Evolutionary conservation across 2,113 vertebrate genomes (phyloP), one percentile per base, ranked within the genome.

Genomic region (Thalassoma bifasciatum): DNA sequence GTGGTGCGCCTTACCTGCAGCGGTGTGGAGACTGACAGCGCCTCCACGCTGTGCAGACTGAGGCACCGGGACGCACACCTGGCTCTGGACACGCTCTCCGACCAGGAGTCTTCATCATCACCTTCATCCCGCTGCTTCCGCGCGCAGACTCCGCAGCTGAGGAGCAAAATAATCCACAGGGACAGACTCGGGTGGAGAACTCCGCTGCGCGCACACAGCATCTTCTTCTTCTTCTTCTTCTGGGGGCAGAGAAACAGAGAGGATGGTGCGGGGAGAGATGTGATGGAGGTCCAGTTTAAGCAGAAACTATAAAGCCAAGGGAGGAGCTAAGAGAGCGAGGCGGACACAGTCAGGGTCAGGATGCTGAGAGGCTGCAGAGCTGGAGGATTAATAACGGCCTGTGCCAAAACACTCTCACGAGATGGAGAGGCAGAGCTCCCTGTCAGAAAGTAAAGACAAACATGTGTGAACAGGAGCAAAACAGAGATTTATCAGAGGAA

Each of bases 41-140:
- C 62, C 1, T 61, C 61, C 0, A 95, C 95, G 82, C 94, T 93
- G 92, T 96, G 95, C 75, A 98, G 86, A 72, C 95, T 95, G 54
- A 98, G 95, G 89, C 96, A 98, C 83, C 96, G 93, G 82, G 96
- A 94, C 54, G 94, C 90, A 82, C 96, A 98, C 89, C 95, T 91
- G 66, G 95, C 96, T 66, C 92, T 84, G 80, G 85, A 92, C 13
- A 95, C 82, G 36, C 92, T 92, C 68, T 87, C 85, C 68, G 89
- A 88, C 87, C 83, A 83, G 47, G 88, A 83, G 66, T 94, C 94
- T 5, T 95, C 95, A 75, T 90, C 92, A 8, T 68, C 69, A 21
- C 0, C 1, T 1, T 59, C 52, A 0, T 16, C 19, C 30, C 0
- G 72, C 37, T 77, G 92, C 67, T 89, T 94, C 56, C 91, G 87